Conservation (phyloP, 2,888 invertebrate species). For the Cerceris rybyensis region DNA sequence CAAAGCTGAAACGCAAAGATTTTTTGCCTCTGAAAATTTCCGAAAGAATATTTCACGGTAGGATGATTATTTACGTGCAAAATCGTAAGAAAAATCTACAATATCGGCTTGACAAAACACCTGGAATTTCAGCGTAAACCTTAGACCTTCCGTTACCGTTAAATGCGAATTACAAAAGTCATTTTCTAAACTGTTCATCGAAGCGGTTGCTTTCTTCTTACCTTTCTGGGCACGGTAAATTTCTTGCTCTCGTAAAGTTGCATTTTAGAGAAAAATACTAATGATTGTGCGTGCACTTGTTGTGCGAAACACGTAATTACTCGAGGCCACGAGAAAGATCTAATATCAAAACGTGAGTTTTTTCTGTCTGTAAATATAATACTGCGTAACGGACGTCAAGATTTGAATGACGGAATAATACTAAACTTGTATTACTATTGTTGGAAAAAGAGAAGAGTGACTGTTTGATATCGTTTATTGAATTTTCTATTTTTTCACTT, state of each 20-base stretch:
- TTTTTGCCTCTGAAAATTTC: too few species aligned
- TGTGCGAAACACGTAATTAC: constrained; percentile 35
- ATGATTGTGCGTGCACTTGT: constrained; percentile 10
- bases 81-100: neutral
- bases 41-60: too few species aligned
- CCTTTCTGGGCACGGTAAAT: constrained; percentile 54
- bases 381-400: neutral
- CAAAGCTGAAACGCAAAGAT: too few species aligned
- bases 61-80: neutral
- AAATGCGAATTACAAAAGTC: constrained; percentile 63
- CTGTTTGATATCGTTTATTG: too few species aligned
- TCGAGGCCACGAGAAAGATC: constrained; percentile 16
- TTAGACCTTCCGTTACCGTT: constrained; percentile 49
- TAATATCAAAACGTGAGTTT: constrained; percentile 15
- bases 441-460: too few species aligned
- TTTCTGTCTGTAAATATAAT: neutral
- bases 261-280: constrained; percentile 49
- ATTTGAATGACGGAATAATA: too few species aligned
- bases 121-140: constrained; percentile 49
- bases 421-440: too few species aligned
- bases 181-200: constrained; percentile 69
- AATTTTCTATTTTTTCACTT: too few species aligned
- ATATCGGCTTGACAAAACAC: constrained; percentile 1
- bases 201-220: constrained; percentile 49
- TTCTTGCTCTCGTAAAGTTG: constrained; percentile 59